Evolutionary conservation across 1,140 invertebrate genomes (phyloP), one percentile per base, ranked within the genome.

Genomic region (Elymnias hypermnestra): DNA sequence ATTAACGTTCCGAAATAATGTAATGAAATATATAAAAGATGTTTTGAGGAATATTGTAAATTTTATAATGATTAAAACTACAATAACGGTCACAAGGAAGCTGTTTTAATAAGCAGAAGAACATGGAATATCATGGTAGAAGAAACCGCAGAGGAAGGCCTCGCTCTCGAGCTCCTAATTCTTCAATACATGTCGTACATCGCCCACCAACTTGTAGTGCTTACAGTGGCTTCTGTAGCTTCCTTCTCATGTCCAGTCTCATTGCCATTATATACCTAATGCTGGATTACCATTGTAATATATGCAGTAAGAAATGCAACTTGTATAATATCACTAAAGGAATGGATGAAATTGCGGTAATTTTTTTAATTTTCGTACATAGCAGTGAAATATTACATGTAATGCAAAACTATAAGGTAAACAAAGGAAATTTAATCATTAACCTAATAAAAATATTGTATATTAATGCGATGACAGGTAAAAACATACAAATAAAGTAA

Each of bases 341-440:
- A 28, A 61, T 82, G 33, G 49, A 73, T 28, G 60, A 73, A 14
- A 70, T 78, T 21, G 31, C 68, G 49, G 77, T 82, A 66, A 63
- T 3, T 4, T 21, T 21, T 4, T 21, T 21, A 21, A n/a, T n/a
- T n/a, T n/a, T n/a, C n/a, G n/a, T n/a, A n/a, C n/a, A n/a, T n/a
- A n/a, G n/a, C n/a, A n/a, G n/a, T n/a, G n/a, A n/a, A n/a, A n/a
- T n/a, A n/a, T n/a, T n/a, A n/a, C n/a, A n/a, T n/a, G n/a, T n/a
- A n/a, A n/a, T n/a, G n/a, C n/a, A n/a, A n/a, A n/a, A n/a, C n/a
- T n/a, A n/a, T n/a, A n/a, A n/a, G n/a, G n/a, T n/a, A n/a, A n/a
- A n/a, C n/a, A n/a, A n/a, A n/a, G n/a, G n/a, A n/a, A n/a, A n/a
- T n/a, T n/a, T n/a, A n/a, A n/a, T n/a, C n/a, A n/a, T n/a, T n/a